A percentile compares a stretch with the other conserved stretches of the same genome.
Conservation (phyloP, 2,113 vertebrate species). For the Marmota monax region DNA sequence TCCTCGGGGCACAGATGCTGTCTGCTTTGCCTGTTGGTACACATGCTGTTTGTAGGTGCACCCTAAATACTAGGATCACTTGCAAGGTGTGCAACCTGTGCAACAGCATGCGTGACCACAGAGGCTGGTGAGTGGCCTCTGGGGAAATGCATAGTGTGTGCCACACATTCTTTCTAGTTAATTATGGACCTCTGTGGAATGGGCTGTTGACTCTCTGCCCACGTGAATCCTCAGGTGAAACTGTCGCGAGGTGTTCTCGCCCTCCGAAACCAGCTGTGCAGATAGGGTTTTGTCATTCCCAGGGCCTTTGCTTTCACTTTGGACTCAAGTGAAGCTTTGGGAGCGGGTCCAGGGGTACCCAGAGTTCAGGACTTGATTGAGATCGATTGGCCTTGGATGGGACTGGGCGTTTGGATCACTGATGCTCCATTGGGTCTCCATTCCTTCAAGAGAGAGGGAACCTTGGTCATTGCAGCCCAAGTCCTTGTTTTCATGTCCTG, state of each 20-base stretch:
- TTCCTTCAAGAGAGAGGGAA: not conserved
- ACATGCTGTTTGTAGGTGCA: not conserved
- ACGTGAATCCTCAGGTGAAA: slow-evolving; percentile 62
- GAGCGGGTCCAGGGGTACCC: not conserved
- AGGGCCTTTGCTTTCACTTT: not conserved
- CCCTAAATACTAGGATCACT: not conserved
- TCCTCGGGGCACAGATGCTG: not conserved
- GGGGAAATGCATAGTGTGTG: not conserved
- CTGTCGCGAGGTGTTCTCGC: not conserved
- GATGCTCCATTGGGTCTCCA: not conserved
- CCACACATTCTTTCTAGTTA: slow-evolving; percentile 8
- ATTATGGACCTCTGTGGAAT: slow-evolving; percentile 36
- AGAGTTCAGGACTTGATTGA: not conserved
- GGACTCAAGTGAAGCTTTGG: not conserved
- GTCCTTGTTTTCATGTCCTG: not conserved
- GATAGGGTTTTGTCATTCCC: not conserved
- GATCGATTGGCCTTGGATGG: not conserved
- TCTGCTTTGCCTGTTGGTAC: not conserved
- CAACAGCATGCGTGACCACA: not conserved
- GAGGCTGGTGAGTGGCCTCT: slow-evolving; percentile 23
- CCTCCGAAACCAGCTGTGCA: not conserved
- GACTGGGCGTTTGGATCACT: not conserved
- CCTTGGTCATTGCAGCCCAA: not conserved
- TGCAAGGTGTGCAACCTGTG: not conserved
- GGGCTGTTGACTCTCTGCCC: not conserved